Evolutionary conservation across 2,888 invertebrate genomes (phyloP), one percentile per base, ranked within the genome.

Genomic region (Trachelus troglodyta): DNA sequence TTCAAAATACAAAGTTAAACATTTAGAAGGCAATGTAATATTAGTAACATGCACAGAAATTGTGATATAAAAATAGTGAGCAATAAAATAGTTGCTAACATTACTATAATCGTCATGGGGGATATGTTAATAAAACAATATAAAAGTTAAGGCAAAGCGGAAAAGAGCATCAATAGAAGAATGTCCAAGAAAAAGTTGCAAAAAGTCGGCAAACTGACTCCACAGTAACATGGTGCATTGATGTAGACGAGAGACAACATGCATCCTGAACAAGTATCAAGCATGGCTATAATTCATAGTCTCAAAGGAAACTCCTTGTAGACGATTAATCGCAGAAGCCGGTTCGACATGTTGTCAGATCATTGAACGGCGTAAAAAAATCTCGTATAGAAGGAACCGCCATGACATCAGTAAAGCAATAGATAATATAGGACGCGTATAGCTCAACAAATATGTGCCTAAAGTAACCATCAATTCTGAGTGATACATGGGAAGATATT

Each of bases 341-440:
- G 31, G 56, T n/a, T 12, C 15, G 31, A n/a, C n/a, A 15, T 33
- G 75, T 68, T 56, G 75, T 71, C 71, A 71, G 71, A 71, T 31
- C 33, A 12, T 31, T 31, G 31, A 33, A 23, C 71, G 33, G 31
- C 71, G 71, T 71, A 71, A 71, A 71, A 69, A 71, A 31, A 71
- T 71, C 11, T 71, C 23, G 23, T 33, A 31, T 71, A 71, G 4
- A 83, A 81, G 84, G 81, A 81, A 89, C 89, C 89, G 89, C 89
- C 89, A 89, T 89, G 89, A 89, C 87, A 89, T 83, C 83, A 86
- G 80, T 84, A 84, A 83, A 80, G 82, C 80, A 83, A 82, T 73
- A 71, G 69, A 11, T 56, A 71, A 76, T 75, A 56, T 76, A 23
- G 23, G 23, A 56, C 23, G 56, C 56, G 1, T 56, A 9, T 56